Conservation (phyloP, 2,888 invertebrate genomes). For the Diabrotica balteata region DNA sequence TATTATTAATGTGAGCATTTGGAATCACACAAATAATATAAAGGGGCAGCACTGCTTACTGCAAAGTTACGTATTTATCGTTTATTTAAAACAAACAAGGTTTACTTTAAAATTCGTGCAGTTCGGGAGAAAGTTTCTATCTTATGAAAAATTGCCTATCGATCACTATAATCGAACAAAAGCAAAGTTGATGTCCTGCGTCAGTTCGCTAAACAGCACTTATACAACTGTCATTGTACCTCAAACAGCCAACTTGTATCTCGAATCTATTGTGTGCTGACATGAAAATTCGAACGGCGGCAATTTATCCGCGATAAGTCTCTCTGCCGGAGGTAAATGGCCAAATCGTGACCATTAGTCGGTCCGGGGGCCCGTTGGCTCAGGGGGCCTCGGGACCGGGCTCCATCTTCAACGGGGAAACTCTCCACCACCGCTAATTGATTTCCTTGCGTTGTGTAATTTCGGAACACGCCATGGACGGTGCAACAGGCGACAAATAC, state of each 20-base stretch:
- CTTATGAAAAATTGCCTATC: slow-evolving; percentile 26
- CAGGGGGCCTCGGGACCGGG: slow-evolving; percentile 34
- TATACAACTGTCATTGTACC: slow-evolving; percentile 59
- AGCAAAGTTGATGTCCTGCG: slow-evolving; percentile 32
- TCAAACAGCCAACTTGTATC: slow-evolving; percentile 56
- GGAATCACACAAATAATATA: too few relatives aligned
- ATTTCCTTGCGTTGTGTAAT: slow-evolving; percentile 42
- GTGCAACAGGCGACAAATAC: too few relatives aligned
- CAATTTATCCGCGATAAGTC: slow-evolving; percentile 66
- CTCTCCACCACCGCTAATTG: slow-evolving; percentile 41
- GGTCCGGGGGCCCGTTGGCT: slow-evolving; percentile 46
- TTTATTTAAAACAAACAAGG: too few relatives aligned
- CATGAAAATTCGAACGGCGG: slow-evolving; percentile 66
- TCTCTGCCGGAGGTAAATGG: slow-evolving; percentile 70
- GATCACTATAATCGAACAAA: slow-evolving; percentile 32
- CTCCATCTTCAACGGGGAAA: slow-evolving; percentile 33
- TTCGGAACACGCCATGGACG: slow-evolving; percentile 22
- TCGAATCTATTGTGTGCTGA: slow-evolving; percentile 60
- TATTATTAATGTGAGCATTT: too few relatives aligned
- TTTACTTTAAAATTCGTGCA: not conserved
- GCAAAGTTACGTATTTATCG: too few relatives aligned
- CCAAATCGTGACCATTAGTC: slow-evolving; percentile 68
- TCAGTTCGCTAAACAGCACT: slow-evolving; percentile 38
- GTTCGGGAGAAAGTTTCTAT: slow-evolving; percentile 18
- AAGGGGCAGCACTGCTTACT: too few relatives aligned